Base-by-base conservation (phyloP, 2,113 vertebrate genomes). In the Gavia stellata region DNA sequence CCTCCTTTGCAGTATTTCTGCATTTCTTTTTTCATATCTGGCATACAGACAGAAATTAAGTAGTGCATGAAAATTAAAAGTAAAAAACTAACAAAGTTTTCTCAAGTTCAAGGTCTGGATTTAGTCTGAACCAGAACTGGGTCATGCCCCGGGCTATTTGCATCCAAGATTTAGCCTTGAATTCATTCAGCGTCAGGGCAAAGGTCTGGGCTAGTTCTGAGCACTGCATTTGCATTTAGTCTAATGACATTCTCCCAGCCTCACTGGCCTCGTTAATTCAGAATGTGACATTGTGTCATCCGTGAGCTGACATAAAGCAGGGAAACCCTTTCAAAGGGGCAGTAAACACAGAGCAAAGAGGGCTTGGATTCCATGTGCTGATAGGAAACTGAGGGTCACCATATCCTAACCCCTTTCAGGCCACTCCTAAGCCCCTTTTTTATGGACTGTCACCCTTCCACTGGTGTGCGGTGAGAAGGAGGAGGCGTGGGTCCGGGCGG, bases 11-110 rank as follows among this genome's bases (percentile, higher is more conserved):
- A 74, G n/a, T 82, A 91, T 95, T 95, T 91, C 83, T 94, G 91
- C n/a, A 74, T 95, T 96, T 91, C 66, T 96, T 91, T 88, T 87
- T 95, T 91, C 58, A n/a, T 91, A 81, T 92, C 92, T 96, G 92
- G 95, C 97, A 81, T 45, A 65, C 61, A 75, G 91, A 97, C 92
- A 96, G 88, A 89, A 95, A 92, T 77, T 89, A 92, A 95, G 58
- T 95, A 95, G 91, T 91, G 94, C 91, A 82, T 94, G 88, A 97
- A 97, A 97, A 94, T 85, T 52, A 65, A 55, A 94, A 94, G 72
- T 65, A 75, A 94, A 96, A 92, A 91, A 70, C 47, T 75, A 86
- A 53, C 44, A 65, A 87, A 52, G 36, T 81, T 96, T 89, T 95
- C 86, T 75, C 77, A 90, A 92, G 90, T 95, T 95, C 81, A 91